Percentiles rank a stretch among this genome's conserved stretches.
Evolutionary conservation across 2,888 invertebrate genomes (phyloP).

Genomic region (Cryptophagus acutangulus): DNA sequence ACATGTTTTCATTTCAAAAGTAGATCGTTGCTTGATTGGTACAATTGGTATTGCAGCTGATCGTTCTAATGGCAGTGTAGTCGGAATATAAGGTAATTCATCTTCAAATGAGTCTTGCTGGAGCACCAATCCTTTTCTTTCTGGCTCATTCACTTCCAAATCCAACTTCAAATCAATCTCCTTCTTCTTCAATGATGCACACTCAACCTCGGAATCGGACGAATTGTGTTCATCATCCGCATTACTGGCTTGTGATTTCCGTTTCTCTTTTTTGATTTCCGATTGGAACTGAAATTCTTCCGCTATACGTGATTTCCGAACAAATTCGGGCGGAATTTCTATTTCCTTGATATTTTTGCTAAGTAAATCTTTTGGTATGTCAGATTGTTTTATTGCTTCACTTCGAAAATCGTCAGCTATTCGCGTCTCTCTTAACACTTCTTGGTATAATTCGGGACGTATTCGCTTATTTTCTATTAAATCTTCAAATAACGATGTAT

Average conservation of each 20-base stretch:
- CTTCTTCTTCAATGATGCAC: slow-evolving; percentile 38
- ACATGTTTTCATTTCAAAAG: slow-evolving; percentile 60
- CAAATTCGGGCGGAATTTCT: too few relatives aligned
- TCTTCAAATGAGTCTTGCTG: slow-evolving; percentile 79
- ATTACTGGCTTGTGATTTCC: slow-evolving; percentile 23
- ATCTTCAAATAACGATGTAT: too few relatives aligned
- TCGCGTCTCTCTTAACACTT: too few relatives aligned
- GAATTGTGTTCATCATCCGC: slow-evolving; percentile 52
- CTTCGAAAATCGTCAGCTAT: too few relatives aligned
- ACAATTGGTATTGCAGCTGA: slow-evolving; percentile 76
- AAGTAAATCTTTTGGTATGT: too few relatives aligned
- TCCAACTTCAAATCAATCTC: slow-evolving; percentile 44
- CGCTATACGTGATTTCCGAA: too few relatives aligned
- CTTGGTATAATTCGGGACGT: too few relatives aligned
- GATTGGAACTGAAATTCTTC: background rate
- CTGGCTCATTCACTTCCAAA: slow-evolving; percentile 58
- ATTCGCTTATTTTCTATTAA: background rate
- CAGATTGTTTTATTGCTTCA: too few relatives aligned
- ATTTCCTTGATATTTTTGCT: too few relatives aligned
- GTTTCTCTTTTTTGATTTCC: slow-evolving; percentile 19
- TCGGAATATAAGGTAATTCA: slow-evolving; percentile 82
- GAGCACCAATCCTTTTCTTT: slow-evolving; percentile 70
- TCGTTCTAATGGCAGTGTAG: slow-evolving; percentile 82
- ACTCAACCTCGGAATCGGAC: slow-evolving; percentile 60
- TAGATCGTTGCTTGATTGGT: slow-evolving; percentile 67